phyloP scores from a whole-genome alignment of 2,797 vertebrate genomes.

The Chelon auratus region DNA sequence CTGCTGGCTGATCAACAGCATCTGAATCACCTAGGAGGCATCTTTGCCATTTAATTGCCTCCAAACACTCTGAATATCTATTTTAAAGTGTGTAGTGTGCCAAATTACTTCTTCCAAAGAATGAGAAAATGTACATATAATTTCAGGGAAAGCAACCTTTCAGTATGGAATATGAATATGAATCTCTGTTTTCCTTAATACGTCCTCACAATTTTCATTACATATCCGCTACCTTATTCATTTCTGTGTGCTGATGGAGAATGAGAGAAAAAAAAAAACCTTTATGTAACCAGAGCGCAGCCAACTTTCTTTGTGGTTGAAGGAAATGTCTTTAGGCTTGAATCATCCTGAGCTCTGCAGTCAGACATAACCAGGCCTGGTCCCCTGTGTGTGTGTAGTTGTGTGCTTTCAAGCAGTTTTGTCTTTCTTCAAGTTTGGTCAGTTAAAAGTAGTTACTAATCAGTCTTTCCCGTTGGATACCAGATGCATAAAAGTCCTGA shows the following conservation, averaged over 20 bases:
- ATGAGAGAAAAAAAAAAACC: constrained; percentile 57
- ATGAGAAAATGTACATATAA: too few relatives aligned
- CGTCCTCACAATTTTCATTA: constrained; percentile 25
- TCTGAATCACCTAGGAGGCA: too few relatives aligned
- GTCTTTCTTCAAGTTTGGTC: constrained; percentile 2
- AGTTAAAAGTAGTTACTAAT: neutral
- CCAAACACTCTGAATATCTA: too few relatives aligned
- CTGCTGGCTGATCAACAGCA: too few relatives aligned
- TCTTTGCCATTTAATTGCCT: too few relatives aligned
- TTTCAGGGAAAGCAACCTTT: too few relatives aligned
- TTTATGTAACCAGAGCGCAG: constrained; percentile 81
- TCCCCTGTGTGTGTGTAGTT: constrained; percentile 6
- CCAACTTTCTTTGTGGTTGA: constrained; percentile 79
- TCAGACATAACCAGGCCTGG: constrained; percentile 31
- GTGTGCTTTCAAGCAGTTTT: neutral
- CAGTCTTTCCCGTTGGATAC: neutral
- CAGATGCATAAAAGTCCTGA: neutral
- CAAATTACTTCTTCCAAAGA: too few relatives aligned
- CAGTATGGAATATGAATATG: neutral
- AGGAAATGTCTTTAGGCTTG: constrained; percentile 81
- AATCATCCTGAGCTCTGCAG: constrained; percentile 72
- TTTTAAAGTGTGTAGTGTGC: too few relatives aligned
- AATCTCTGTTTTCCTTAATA: constrained; percentile 5
- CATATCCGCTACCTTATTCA: constrained; percentile 31
- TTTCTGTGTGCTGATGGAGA: constrained; percentile 35